Evolutionary conservation across 2,797 vertebrate genomes (phyloP).

Genomic region (Acropternis orthonyx): DNA sequence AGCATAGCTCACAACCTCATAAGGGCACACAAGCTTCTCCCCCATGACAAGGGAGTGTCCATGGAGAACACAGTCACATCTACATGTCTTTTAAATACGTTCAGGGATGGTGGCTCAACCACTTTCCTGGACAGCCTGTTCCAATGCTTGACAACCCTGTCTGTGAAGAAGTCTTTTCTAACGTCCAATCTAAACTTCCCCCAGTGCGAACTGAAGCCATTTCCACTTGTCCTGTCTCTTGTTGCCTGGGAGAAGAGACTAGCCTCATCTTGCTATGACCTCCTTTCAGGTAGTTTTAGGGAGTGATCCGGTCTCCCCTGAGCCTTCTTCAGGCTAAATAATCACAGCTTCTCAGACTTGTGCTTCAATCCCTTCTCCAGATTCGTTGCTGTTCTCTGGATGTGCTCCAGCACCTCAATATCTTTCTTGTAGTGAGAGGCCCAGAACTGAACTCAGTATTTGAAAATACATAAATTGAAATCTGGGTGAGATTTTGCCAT

Average conservation of each 20-base stretch:
- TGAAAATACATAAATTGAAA: background rate
- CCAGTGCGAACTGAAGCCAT: background rate
- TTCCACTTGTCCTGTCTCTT: rapidly evolving
- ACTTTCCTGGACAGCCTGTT: background rate
- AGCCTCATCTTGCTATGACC: background rate
- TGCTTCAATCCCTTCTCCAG: background rate
- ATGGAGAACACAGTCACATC: no score
- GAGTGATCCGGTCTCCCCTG: background rate
- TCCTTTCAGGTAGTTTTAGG: background rate
- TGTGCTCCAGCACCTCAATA: background rate
- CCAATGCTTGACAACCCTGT: background rate
- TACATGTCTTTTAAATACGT: background rate
- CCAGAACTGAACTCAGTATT: background rate
- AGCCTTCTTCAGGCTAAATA: background rate
- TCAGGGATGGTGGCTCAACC: background rate
- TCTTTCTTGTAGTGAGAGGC: background rate
- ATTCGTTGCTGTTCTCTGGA: background rate
- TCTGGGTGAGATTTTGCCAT: background rate
- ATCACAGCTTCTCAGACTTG: background rate
- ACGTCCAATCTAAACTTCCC: background rate
- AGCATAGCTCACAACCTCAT: no score
- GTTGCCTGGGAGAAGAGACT: background rate
- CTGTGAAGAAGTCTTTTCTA: background rate
- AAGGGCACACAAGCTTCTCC: no score
- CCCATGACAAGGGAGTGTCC: no score